A percentile compares a stretch with the other conserved stretches of the same genome.
Conservation (phyloP, 2,113 vertebrate species). For the Pao palembangensis region DNA sequence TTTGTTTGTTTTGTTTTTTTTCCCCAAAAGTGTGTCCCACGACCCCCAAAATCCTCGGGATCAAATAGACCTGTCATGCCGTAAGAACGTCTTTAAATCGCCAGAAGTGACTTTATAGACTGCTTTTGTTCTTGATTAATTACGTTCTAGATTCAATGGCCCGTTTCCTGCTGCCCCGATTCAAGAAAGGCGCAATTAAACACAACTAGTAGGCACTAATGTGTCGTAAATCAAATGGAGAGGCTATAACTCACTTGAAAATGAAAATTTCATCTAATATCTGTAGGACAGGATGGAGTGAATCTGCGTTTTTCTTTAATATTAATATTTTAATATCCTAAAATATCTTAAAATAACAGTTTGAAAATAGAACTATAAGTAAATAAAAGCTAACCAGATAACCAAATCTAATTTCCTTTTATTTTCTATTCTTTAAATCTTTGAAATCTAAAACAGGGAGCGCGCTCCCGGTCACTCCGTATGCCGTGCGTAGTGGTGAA, state of each 20-base stretch:
- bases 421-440: background rate
- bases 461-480: slow-evolving; percentile 3
- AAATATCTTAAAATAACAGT: too few species aligned
- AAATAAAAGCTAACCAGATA: background rate
- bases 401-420: background rate
- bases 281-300: too few species aligned
- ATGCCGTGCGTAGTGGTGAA: slow-evolving; percentile 26
- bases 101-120: slow-evolving; percentile 53
- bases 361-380: background rate
- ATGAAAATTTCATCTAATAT: too few species aligned
- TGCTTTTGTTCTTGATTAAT: slow-evolving; percentile 61
- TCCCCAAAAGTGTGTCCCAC: slow-evolving; percentile 6
- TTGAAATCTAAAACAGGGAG: background rate
- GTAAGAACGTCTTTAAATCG: slow-evolving; percentile 47
- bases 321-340: too few species aligned
- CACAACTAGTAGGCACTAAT: slow-evolving; percentile 52
- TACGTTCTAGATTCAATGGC: slow-evolving; percentile 53
- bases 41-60: slow-evolving; percentile 37
- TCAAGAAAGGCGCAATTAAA: slow-evolving; percentile 61
- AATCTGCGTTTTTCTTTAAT: too few species aligned
- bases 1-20: slow-evolving; percentile 25
- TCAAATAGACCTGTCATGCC: slow-evolving; percentile 50
- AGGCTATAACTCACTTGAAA: slow-evolving; percentile 30
- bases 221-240: slow-evolving; percentile 51
- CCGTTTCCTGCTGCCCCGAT: slow-evolving; percentile 49